Conservation (phyloP, 2,113 vertebrate species). For the Hyla sarda region DNA sequence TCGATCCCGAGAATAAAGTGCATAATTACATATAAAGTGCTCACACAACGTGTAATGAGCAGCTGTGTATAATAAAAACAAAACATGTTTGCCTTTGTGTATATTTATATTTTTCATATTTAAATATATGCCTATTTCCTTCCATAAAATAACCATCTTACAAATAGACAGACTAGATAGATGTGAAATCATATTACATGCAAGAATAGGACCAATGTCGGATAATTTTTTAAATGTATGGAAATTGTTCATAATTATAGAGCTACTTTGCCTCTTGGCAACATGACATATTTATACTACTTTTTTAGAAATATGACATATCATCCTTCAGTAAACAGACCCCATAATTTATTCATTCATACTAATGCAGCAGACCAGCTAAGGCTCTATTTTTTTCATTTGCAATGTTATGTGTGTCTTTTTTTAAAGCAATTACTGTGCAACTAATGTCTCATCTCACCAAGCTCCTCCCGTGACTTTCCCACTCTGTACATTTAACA, state of each 20-base stretch:
- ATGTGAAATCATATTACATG: background rate
- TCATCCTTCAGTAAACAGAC: background rate
- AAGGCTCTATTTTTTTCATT: conserved; percentile 7
- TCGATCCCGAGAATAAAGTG: too few relatives aligned
- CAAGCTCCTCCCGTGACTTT: background rate
- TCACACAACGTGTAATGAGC: too few relatives aligned
- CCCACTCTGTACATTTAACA: background rate
- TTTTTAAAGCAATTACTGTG: background rate
- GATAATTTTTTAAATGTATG: conserved; percentile 4
- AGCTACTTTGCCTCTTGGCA: background rate
- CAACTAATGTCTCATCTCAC: background rate
- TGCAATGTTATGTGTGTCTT: background rate
- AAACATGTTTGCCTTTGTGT: too few relatives aligned
- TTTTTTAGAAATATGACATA: conserved; percentile 19
- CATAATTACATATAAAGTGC: too few relatives aligned
- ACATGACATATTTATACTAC: conserved; percentile 6
- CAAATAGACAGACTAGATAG: background rate
- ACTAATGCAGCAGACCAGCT: conserved; percentile 7
- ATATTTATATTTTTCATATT: too few relatives aligned
- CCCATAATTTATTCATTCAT: conserved; percentile 20
- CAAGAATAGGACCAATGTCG: background rate
- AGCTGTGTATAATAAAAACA: too few relatives aligned
- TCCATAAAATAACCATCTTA: too few relatives aligned
- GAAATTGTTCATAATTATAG: background rate
- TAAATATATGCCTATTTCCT: too few relatives aligned